A percentile compares a stretch with the other conserved stretches of the same genome.
Conservation (phyloP, 2,888 invertebrate genomes). For the Gisinianus flammeolus region DNA sequence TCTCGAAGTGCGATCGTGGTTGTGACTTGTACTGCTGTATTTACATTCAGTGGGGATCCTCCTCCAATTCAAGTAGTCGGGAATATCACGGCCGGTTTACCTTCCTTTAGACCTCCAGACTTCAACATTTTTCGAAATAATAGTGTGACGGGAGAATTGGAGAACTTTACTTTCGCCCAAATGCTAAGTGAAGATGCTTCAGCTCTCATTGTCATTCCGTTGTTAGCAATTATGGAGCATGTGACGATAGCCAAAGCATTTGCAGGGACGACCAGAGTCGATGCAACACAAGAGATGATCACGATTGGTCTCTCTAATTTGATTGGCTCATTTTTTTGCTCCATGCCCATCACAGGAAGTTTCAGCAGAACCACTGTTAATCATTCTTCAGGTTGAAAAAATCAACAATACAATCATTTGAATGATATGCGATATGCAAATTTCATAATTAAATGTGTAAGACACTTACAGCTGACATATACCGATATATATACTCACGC, state of each 20-base stretch:
- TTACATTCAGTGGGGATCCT: slow-evolving; percentile 39
- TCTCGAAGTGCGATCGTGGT: slow-evolving; percentile 79
- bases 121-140: slow-evolving; percentile 63
- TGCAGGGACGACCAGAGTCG: slow-evolving; percentile 61
- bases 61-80: slow-evolving; percentile 45
- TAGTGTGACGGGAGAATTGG: slow-evolving; percentile 67
- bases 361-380: slow-evolving; percentile 65
- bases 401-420: too few relatives aligned
- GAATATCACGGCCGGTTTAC: slow-evolving; percentile 75
- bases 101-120: slow-evolving; percentile 70
- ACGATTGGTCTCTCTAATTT: slow-evolving; percentile 63
- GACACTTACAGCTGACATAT: too few relatives aligned
- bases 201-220: slow-evolving; percentile 82
- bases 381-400: slow-evolving; percentile 62
- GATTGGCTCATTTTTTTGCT: slow-evolving; percentile 63
- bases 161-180: slow-evolving; percentile 69
- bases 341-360: slow-evolving; percentile 65
- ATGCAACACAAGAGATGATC: slow-evolving; percentile 63
- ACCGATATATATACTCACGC: too few relatives aligned
- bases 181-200: slow-evolving; percentile 81
- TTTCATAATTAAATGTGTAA: too few relatives aligned
- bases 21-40: slow-evolving; percentile 70
- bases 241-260: slow-evolving; percentile 94
- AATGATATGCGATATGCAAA: too few relatives aligned
- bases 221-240: slow-evolving; percentile 86